Evolutionary conservation across 2,888 invertebrate genomes (phyloP).

Genomic region (Helleia helle): DNA sequence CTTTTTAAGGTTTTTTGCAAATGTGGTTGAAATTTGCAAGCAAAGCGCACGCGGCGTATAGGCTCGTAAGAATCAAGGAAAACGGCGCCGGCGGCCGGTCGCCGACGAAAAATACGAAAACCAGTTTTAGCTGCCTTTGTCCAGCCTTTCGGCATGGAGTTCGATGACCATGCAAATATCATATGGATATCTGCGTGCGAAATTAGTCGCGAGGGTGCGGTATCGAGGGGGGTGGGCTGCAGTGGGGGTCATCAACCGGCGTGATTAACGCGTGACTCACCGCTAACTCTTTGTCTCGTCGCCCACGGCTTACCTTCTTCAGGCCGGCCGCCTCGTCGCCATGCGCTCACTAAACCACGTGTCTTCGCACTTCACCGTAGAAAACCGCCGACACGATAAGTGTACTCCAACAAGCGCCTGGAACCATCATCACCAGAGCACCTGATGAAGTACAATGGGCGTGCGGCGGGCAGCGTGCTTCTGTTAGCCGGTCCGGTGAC

Average conservation of each 20-base stretch:
- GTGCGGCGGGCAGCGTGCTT: slow-evolving; percentile 79
- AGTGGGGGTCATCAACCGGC: slow-evolving; percentile 54
- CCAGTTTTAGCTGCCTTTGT: slow-evolving; percentile 66
- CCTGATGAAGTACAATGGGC: slow-evolving; percentile 99
- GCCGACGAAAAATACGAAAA: slow-evolving; percentile 58
- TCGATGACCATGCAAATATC: slow-evolving; percentile 64
- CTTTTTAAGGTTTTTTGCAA: slow-evolving; percentile 18
- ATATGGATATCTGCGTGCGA: slow-evolving; percentile 39
- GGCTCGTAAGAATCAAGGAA: slow-evolving; percentile 40
- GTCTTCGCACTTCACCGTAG: slow-evolving; percentile 31
- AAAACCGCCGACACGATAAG: slow-evolving; percentile 88
- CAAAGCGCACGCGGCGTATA: slow-evolving; percentile 23
- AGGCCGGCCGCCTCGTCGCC: slow-evolving; percentile 21
- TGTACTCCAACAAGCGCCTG: slow-evolving; percentile 99
- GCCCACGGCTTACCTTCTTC: slow-evolving; percentile 34
- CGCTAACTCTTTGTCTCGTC: slow-evolving; percentile 49
- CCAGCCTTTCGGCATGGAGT: slow-evolving; percentile 55
- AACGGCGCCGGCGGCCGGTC: slow-evolving; percentile 38
- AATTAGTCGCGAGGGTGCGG: slow-evolving; percentile 53
- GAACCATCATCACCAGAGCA: slow-evolving; percentile 94
- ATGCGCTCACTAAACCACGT: slow-evolving; percentile 29
- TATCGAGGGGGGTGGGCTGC: slow-evolving; percentile 40
- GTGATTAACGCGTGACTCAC: slow-evolving; percentile 54
- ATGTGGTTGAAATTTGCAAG: slow-evolving; percentile 20
- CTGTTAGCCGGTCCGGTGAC: slow-evolving; percentile 21